Conservation (phyloP, 2,888 invertebrate genomes). For the Herminia tarsipennalis region DNA sequence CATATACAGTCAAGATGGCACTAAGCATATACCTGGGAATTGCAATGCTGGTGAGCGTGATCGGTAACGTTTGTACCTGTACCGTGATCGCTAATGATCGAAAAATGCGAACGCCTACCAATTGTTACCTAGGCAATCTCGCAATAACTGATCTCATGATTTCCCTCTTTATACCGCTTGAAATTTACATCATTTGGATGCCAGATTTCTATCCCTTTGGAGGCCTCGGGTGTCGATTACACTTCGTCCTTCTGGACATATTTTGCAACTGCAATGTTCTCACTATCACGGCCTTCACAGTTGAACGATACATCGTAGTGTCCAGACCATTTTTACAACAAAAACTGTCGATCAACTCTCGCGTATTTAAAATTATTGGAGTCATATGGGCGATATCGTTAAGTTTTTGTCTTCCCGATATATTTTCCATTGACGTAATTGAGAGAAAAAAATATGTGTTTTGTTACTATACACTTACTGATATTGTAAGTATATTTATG, state of each 20-base stretch:
- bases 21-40: slow-evolving; percentile 84
- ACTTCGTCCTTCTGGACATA: slow-evolving; percentile 92
- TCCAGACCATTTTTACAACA: slow-evolving; percentile 93
- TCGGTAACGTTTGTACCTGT: slow-evolving; percentile 92
- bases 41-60: slow-evolving; percentile 88
- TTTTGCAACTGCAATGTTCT: slow-evolving; percentile 92
- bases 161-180: slow-evolving; percentile 90
- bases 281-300: slow-evolving; percentile 94
- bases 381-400: slow-evolving; percentile 91
- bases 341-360: slow-evolving; percentile 90
- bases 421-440: slow-evolving; percentile 66
- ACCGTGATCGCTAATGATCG: slow-evolving; percentile 90
- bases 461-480: slow-evolving; percentile 66
- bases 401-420: slow-evolving; percentile 89
- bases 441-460: slow-evolving; percentile 68
- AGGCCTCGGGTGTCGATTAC: slow-evolving; percentile 90
- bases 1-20: slow-evolving; percentile 80
- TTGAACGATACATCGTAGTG: slow-evolving; percentile 94
- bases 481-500: slow-evolving; percentile 65
- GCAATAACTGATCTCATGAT: slow-evolving; percentile 91
- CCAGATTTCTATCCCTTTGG: slow-evolving; percentile 91
- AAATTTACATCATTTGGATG: slow-evolving; percentile 91
- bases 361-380: slow-evolving; percentile 90
- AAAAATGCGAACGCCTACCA: slow-evolving; percentile 93
- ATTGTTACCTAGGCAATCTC: slow-evolving; percentile 92